These are phyloP conservation scores for Bursaphelenchus mucronatus DNA, from an alignment of 1,140 invertebrate genomes.

Conservation along the genomic window DNA sequence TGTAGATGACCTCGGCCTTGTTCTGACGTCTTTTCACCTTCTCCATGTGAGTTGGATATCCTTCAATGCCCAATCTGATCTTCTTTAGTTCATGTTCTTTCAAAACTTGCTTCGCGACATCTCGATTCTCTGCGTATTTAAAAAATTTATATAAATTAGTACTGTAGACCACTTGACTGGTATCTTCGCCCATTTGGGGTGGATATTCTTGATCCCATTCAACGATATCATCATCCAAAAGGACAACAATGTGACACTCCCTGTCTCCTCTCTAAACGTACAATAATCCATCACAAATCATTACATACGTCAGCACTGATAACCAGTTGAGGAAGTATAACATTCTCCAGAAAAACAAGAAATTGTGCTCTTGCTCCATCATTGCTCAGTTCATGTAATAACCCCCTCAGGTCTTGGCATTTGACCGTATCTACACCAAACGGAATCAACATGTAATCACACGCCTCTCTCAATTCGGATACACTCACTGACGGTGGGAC, in stretches of 20 bases:
- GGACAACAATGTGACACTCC: slow-evolving; percentile 77
- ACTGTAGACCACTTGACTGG: slow-evolving; percentile 74
- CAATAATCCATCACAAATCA: slow-evolving; percentile 39
- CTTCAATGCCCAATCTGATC: slow-evolving; percentile 84
- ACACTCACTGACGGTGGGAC: slow-evolving; percentile 80
- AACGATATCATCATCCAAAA: slow-evolving; percentile 88
- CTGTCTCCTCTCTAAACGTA: slow-evolving; percentile 64
- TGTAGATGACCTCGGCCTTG: slow-evolving; percentile 86
- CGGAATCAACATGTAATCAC: slow-evolving; percentile 94
- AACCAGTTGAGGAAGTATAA: slow-evolving; percentile 92
- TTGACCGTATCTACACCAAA: slow-evolving; percentile 92
- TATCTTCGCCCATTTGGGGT: slow-evolving; percentile 96
- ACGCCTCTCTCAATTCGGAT: slow-evolving; percentile 91
- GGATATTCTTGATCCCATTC: slow-evolving; percentile 99
- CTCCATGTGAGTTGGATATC: slow-evolving; percentile 98
- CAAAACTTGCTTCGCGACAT: slow-evolving; percentile 96
- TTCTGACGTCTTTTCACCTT: slow-evolving; percentile 79
- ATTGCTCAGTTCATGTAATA: slow-evolving; percentile 95
- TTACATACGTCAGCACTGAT: slow-evolving; percentile 83
- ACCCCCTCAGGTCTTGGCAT: slow-evolving; percentile 85
- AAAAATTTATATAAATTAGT: slow-evolving; percentile 79
- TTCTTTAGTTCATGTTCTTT: slow-evolving; percentile 97
- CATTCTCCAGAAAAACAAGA: slow-evolving; percentile 86
- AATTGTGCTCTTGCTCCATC: slow-evolving; percentile 95
- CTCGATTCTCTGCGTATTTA: slow-evolving; percentile 98